A percentile compares a stretch with the other conserved stretches of the same genome.
Conservation (phyloP, 2,113 vertebrate genomes). For the Sitta europaea region DNA sequence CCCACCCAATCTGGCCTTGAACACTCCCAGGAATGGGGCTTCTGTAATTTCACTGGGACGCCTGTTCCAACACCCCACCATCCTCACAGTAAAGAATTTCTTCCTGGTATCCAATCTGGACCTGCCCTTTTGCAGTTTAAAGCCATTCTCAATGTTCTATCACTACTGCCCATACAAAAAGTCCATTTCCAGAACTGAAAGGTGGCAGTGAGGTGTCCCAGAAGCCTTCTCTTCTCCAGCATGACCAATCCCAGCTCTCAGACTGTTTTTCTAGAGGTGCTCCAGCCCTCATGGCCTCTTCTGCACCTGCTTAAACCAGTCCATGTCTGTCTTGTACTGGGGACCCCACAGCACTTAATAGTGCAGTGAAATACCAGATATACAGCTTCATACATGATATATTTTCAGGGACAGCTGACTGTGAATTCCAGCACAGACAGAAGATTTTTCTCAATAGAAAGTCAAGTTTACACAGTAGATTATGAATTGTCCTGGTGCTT, state of each 20-base stretch:
- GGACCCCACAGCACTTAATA: not conserved
- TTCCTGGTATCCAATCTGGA: not conserved
- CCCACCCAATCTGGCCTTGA: not conserved
- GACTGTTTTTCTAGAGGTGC: not conserved
- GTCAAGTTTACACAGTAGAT: not conserved
- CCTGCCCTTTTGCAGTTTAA: not conserved
- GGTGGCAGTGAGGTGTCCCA: too few species aligned
- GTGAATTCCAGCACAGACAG: not conserved
- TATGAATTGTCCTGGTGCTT: not conserved
- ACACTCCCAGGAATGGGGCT: not conserved
- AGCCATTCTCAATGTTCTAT: not conserved
- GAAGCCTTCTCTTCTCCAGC: not conserved
- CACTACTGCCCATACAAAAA: not conserved
- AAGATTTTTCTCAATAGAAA: not conserved
- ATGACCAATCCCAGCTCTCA: not conserved
- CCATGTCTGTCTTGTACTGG: not conserved
- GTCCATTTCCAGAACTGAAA: not conserved
- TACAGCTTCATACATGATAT: not conserved
- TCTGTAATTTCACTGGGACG: not conserved
- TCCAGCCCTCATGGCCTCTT: not conserved
- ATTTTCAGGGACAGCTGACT: not conserved
- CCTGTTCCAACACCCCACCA: not conserved
- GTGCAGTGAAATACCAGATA: not conserved
- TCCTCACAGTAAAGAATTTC: not conserved
- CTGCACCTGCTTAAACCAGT: not conserved